Base-by-base conservation (phyloP, 2,888 invertebrate species). In the Phaedon cochleariae region DNA sequence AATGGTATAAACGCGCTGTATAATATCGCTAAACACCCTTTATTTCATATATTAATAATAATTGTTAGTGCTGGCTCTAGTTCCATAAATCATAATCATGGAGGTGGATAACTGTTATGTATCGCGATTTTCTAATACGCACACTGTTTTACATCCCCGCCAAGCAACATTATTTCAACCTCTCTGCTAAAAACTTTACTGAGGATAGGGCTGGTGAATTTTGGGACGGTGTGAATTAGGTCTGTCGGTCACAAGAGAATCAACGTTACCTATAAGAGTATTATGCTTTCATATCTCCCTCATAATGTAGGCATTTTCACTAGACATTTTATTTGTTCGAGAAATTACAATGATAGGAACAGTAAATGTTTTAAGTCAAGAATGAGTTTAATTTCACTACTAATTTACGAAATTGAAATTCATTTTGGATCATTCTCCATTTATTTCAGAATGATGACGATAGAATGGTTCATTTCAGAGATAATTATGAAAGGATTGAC, bases 61-160 rank as follows among this genome's bases (percentile, higher is more conserved):
- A n/a, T n/a, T 15, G 15, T 41, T n/a, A 15, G 1, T 41, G n/a
- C 15, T 41, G n/a, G 7, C 3, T 15, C 41, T 15, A 41, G 15
- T 15, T 15, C 15, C 15, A 41, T 41, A 15, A 41, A n/a, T 41
- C 15, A 41, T 41, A 10, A 15, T 41, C 3, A 41, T 41, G 41
- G 41, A 15, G 41, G 15, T 41, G 41, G 41, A n/a, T 41, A n/a
- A 41, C 41, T 41, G 41, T 15, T 41, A 41, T 41, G 15, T 15
- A 41, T 34, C 34, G 31, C 58, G 53, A 53, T 63, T 58, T 54
- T 48, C 61, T 69, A 62, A 61, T 68, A 67, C 65, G 67, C 69
- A 71, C 70, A 70, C 70, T 68, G 70, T 78, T 79, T 79, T 78
- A 80, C 80, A 81, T 80, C 80, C 81, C 81, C 79, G 75, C 81